Evolutionary conservation across 2,888 invertebrate genomes (phyloP), one percentile per base, ranked within the genome.

Genomic region (Drosophila falleni): DNA sequence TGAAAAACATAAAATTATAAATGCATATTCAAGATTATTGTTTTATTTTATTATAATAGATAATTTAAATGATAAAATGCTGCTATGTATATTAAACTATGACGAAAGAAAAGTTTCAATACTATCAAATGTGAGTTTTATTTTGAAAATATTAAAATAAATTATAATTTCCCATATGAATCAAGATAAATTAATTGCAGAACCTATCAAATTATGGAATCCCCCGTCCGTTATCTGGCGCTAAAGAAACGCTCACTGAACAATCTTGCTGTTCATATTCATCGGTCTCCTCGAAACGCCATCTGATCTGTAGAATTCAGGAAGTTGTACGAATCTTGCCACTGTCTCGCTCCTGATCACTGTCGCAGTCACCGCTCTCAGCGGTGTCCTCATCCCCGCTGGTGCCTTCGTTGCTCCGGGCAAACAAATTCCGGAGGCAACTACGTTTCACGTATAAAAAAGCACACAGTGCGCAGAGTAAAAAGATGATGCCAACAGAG

Each of bases 401-500:
- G 9, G 50, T 62, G 0, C 68, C 78, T 1, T 77, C 81, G 46
- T 79, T 83, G 69, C 67, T 73, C 41, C 79, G 66, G 29, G 74
- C 75, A 77, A 91, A 89, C 26, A 92, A 67, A 55, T 91, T 90
- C 39, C 87, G 79, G 68, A 92, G 81, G 68, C 93, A 93, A 65
- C 90, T 92, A 69, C 92, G 91, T 71, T 92, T 93, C 68, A 92
- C 90, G 83, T 93, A 93, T 54, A 93, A 95, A 84, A 95, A 94
- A 58, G 94, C 95, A 51, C 94, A 95, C 56, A 95, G 94, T 10
- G 95, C 94, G 68, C 95, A 94, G 13, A 95, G 94, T 74, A 96
- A 92, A 88, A 96, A 94, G 62, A 95, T 94, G 68, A 96, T 93
- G 33, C 95, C 95, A 13, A 94, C 95, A n/a, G 95, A 95, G 68